Evolutionary conservation across 2,797 vertebrate genomes (phyloP), one percentile per base, ranked within the genome.

Genomic region (Characodon lateralis): DNA sequence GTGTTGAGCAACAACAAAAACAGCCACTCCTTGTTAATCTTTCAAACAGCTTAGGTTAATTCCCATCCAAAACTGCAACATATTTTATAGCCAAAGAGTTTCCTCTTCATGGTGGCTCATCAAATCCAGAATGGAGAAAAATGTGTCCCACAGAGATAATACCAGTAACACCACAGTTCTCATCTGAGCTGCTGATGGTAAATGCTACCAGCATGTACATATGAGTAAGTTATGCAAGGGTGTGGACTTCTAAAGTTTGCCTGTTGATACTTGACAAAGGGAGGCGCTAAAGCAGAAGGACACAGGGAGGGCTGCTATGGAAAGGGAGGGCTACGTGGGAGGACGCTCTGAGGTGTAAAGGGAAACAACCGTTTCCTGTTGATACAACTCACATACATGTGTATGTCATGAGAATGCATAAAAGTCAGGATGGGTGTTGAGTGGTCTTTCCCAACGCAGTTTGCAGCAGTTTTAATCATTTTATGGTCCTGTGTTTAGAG

Each of bases 191-290:
- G 82, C 85, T 77, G 72, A 61, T 73, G 81, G 43, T 1, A 68
- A 69, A 51, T 71, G 72, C 65, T 68, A 72, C 76, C 76, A 77
- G 79, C 88, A 86, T 88, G 88, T 76, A 78, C 31, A 58, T n/a
- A 79, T 82, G 71, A 78, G 71, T 72, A 69, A 69, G 65, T 77
- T 28, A 55, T 53, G 79, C 70, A 82, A 84, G 85, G 89, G 91
- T 87, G 94, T 90, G 81, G 79, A 91, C 91, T 89, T 81, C 22
- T 65, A 76, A 86, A 87, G 83, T 86, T 90, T 93, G 89, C 94
- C 79, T 95, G 95, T 91, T 94, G 81, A 88, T 89, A 93, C 94
- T 94, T 92, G 93, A 94, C 84, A 84, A 88, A 94, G 89, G 95
- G 95, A 91, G 91, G 93, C 82, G 88, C 87, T 16, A 51, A 77